phyloP scores from a whole-genome alignment of 2,113 vertebrate genomes.

The Trogon melanurus region DNA sequence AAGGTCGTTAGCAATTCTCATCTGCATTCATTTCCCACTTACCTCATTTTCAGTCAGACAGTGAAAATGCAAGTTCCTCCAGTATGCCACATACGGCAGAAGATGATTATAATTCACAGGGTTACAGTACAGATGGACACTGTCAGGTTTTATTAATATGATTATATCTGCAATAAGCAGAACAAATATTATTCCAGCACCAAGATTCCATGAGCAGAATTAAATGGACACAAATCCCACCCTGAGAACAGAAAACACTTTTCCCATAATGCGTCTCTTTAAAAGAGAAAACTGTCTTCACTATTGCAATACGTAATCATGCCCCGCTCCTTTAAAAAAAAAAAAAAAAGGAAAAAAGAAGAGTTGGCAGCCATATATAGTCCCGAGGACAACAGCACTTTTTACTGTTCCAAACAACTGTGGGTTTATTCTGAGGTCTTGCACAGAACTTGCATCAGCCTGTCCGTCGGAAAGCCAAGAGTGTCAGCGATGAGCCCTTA shows the following conservation, averaged over 20 bases:
- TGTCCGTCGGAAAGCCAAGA: neutral
- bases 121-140: slow-evolving; percentile 96
- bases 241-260: neutral
- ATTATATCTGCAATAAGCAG: slow-evolving; percentile 88
- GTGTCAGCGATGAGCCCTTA: neutral
- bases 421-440: neutral
- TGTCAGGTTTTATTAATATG: slow-evolving; percentile 90
- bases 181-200: neutral
- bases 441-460: slow-evolving; percentile 49
- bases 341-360: neutral
- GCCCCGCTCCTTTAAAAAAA: neutral
- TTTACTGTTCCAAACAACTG: neutral
- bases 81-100: slow-evolving; percentile 90
- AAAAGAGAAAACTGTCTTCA: neutral
- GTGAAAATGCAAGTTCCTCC: slow-evolving; percentile 96
- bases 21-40: slow-evolving; percentile 13
- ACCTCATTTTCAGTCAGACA: slow-evolving; percentile 95
- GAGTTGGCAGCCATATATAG: neutral
- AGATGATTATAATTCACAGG: slow-evolving; percentile 92
- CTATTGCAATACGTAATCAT: neutral
- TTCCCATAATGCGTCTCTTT: neutral
- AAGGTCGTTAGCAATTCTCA: neutral
- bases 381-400: neutral
- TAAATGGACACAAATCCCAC: neutral
- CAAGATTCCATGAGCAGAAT: neutral